These are phyloP conservation scores for Pelmatolapia mariae DNA, from an alignment of 2,113 vertebrate species.

Conservation along the genomic window DNA sequence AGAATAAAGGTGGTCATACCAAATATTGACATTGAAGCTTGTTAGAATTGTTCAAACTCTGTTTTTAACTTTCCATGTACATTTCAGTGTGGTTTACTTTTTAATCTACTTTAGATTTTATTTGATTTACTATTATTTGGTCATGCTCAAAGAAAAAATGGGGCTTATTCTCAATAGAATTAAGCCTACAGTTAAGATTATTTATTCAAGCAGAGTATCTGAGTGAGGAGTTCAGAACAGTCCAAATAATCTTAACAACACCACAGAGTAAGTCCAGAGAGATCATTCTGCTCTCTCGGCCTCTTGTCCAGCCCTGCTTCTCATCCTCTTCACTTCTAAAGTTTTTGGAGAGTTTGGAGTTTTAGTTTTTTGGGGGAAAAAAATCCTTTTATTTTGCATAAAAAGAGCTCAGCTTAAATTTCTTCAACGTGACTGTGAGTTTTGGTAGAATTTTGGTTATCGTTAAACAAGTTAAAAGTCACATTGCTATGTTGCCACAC, in stretches of 20 bases:
- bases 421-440: neutral
- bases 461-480: neutral
- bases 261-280: neutral
- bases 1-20: neutral
- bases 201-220: neutral
- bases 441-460: neutral
- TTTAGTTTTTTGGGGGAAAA: neutral
- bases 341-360: neutral
- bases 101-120: neutral
- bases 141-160: neutral
- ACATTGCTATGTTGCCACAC: neutral
- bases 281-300: neutral
- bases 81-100: neutral
- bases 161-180: neutral
- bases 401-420: neutral
- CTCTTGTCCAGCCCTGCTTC: neutral
- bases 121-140: neutral
- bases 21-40: neutral
- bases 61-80: neutral
- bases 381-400: neutral
- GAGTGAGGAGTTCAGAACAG: neutral
- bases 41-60: neutral
- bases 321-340: neutral
- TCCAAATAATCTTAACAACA: neutral
- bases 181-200: neutral